Evolutionary conservation across 2,113 vertebrate genomes (phyloP), one percentile per base, ranked within the genome.

Genomic region (Poecilia latipinna): DNA sequence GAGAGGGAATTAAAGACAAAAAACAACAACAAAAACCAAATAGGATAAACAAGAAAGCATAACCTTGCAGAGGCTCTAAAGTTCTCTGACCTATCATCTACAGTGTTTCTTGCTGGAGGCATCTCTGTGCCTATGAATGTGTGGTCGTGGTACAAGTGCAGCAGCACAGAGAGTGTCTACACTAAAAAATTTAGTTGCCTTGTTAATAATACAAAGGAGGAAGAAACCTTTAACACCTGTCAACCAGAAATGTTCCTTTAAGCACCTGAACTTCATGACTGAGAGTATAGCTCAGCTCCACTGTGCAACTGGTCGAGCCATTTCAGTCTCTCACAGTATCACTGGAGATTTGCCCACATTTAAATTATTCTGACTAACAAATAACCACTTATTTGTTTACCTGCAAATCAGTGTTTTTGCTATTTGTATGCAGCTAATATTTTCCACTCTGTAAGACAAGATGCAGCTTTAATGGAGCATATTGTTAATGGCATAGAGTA

Each of bases 341-440:
- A 19, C 29, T 11, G 71, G 54, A 76, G 26, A 79, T 86, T 74
- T 83, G 70, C 78, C 42, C 67, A 77, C 31, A 92, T 91, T 85
- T 75, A 84, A 89, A 92, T 91, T 39, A 80, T 90, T 89, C 83
- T 92, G 91, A 92, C 84, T 90, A 87, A 80, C 91, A 92, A 92
- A 92, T 91, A 48, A 26, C 37, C 61, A n/a, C 6, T n/a, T 65
- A 68, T 92, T 89, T 91, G 74, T 77, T 83, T 86, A 83, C 69
- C 83, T 90, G 89, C 87, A 92, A 92, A 91, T 89, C 0, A 82
- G 75, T 11, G 19, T 12, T 75, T 68, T 63, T 26, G 42, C 61
- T 57, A 12, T 60, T 29, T 48, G n/a, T 72, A 26, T 62, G 15
- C 10, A 69, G 19, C 35, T 65, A 1, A 42, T 29, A 28, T 19